These are phyloP conservation scores for Lichenostomus cassidix DNA, from an alignment of 2,113 vertebrate species.

Conservation along the genomic window DNA sequence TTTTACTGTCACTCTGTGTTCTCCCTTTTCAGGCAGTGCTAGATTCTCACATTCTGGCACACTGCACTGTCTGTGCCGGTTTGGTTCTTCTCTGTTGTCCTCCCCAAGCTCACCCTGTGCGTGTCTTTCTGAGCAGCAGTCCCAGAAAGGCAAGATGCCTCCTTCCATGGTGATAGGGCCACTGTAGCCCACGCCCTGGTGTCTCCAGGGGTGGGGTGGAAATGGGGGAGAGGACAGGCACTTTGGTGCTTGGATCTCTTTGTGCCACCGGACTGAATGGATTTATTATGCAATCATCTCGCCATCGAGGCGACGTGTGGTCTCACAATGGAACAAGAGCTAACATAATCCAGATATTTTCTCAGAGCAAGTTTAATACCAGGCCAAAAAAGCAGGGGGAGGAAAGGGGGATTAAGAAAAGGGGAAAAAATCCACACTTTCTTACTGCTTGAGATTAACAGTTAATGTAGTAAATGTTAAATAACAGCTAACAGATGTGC, in stretches of 20 bases:
- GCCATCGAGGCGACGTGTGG: background rate
- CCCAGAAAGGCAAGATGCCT: background rate
- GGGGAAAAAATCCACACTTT: background rate
- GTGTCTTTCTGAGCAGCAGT: background rate
- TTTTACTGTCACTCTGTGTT: background rate
- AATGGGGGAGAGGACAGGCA: background rate
- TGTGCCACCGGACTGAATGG: background rate
- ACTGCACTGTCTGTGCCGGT: background rate
- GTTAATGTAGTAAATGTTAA: slow-evolving; percentile 38
- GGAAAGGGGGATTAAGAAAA: background rate
- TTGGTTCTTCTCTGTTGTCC: background rate
- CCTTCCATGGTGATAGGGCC: background rate
- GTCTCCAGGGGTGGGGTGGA: background rate
- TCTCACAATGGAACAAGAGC: slow-evolving; percentile 41
- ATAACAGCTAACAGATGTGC: slow-evolving; percentile 46
- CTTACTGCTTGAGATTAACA: slow-evolving; percentile 11
- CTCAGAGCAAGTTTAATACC: slow-evolving; percentile 10
- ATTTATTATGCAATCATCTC: slow-evolving; percentile 6
- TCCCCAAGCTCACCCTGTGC: background rate
- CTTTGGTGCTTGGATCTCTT: background rate
- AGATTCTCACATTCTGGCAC: background rate
- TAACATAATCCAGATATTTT: slow-evolving; percentile 57
- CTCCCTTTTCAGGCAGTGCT: background rate
- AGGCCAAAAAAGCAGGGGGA: background rate
- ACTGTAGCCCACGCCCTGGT: background rate